Evolutionary conservation across 2,888 invertebrate genomes (phyloP), one percentile per base, ranked within the genome.

Genomic region (Eilema depressum): DNA sequence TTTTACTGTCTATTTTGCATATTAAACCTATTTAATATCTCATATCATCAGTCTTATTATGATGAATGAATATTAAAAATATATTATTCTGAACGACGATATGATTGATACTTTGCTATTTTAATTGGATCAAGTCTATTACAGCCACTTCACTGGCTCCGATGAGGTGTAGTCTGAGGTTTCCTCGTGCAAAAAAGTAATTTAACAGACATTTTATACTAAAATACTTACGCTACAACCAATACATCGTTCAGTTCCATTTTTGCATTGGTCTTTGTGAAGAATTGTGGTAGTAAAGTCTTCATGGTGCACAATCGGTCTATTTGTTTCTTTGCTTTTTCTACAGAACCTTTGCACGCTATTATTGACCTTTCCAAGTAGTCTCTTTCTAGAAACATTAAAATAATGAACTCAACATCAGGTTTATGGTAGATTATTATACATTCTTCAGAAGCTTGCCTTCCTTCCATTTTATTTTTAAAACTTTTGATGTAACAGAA

Each of bases 341-440:
- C 83, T 5, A 83, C 0, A 0, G 82, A 82, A 0, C 82, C 79
- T n/a, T 83, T 82, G 12, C 71, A 47, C 0, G 70, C 63, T 2
- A 76, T 17, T 17, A 82, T 8, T 1, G 59, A 59, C 62, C 69
- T 69, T 37, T 80, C 80, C 23, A 80, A 2, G 17, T 66, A 80
- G 2, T 60, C 64, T 63, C 70, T 74, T 72, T 57, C 80, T 80
- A 75, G 3, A 79, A 68, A 20, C 10, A 53, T n/a, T 53, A 53
- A 17, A 41, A 41, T 41, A 41, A 41, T 14, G 4, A 57, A 41
- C 17, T 41, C 14, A 53, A 53, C 14, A 20, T 11, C 3, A 26
- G 57, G 3, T 59, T 59, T 20, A 59, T 4, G 3, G 5, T 7
- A 17, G 41, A 3, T 47, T 47, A 17, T 1, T 20, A 47, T 1